Evolutionary conservation across 2,888 invertebrate species (phyloP).

Genomic region (Aphidius colemani): DNA sequence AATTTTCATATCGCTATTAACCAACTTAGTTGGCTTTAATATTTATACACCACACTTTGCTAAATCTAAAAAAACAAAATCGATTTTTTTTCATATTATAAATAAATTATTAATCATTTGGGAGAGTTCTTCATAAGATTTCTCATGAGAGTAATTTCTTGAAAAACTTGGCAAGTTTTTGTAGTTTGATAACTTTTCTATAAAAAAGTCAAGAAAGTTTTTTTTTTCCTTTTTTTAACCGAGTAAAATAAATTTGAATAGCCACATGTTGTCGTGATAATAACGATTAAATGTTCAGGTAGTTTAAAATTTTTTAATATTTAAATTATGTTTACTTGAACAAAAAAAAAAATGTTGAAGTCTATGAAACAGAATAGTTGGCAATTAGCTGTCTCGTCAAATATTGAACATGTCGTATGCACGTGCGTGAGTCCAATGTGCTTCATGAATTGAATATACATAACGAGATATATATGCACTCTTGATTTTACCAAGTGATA

Average conservation of each 20-base stretch:
- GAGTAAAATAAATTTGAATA: neutral
- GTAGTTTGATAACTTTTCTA: slow-evolving; percentile 15
- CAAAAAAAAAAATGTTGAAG: neutral
- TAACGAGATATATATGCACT: slow-evolving; percentile 22
- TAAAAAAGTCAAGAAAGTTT: slow-evolving; percentile 11
- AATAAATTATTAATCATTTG: slow-evolving; percentile 25
- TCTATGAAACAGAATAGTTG: neutral
- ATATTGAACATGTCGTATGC: slow-evolving; percentile 7
- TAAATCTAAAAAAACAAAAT: too few species aligned
- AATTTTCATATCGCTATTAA: too few species aligned
- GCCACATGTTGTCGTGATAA: too few species aligned
- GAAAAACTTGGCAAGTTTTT: slow-evolving; percentile 17
- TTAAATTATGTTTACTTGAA: neutral
- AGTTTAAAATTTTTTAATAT: neutral
- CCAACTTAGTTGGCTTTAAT: too few species aligned
- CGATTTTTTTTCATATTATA: neutral
- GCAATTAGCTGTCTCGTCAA: slow-evolving; percentile 18
- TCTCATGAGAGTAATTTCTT: slow-evolving; percentile 24
- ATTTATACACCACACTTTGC: too few species aligned
- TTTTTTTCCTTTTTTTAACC: neutral
- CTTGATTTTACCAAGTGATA: slow-evolving; percentile 44
- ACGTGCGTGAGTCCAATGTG: slow-evolving; percentile 16
- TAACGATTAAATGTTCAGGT: too few species aligned
- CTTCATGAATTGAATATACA: slow-evolving; percentile 33
- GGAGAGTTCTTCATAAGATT: slow-evolving; percentile 24